phyloP scores from a whole-genome alignment of 2,888 invertebrate species.

The Hetaerina titia region DNA sequence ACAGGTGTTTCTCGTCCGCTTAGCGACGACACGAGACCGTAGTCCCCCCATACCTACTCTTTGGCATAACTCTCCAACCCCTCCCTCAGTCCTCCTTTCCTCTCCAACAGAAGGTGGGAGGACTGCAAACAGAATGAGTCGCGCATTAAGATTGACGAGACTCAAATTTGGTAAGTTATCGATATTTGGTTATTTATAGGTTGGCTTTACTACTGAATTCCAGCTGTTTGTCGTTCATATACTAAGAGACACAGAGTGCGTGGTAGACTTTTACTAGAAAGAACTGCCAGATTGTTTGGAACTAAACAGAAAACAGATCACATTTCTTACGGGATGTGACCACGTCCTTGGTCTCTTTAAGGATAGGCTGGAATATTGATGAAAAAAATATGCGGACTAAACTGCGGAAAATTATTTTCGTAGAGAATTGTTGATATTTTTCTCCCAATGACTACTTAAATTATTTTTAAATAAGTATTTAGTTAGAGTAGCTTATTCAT shows the following conservation, averaged over 20 bases:
- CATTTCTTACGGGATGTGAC: background rate
- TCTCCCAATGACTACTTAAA: too few species aligned
- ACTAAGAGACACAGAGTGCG: background rate
- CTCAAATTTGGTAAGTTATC: background rate
- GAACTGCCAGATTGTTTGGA: background rate
- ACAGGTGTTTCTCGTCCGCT: background rate
- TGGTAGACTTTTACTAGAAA: background rate
- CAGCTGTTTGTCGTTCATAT: background rate
- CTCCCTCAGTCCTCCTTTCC: background rate
- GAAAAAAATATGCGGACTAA: background rate
- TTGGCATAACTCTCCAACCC: background rate
- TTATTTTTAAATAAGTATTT: too few species aligned
- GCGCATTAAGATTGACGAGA: background rate
- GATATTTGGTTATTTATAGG: background rate
- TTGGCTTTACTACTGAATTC: background rate
- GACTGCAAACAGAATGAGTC: background rate
- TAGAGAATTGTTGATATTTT: background rate
- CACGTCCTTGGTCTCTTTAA: background rate
- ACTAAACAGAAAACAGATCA: background rate
- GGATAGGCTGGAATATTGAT: background rate
- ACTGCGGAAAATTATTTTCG: background rate
- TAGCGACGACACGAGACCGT: background rate
- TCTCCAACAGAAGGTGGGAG: background rate
- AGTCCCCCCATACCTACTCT: background rate
- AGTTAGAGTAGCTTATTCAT: too few species aligned